Evolutionary conservation across 1,140 invertebrate genomes (phyloP).

Genomic region (Manduca sexta): DNA sequence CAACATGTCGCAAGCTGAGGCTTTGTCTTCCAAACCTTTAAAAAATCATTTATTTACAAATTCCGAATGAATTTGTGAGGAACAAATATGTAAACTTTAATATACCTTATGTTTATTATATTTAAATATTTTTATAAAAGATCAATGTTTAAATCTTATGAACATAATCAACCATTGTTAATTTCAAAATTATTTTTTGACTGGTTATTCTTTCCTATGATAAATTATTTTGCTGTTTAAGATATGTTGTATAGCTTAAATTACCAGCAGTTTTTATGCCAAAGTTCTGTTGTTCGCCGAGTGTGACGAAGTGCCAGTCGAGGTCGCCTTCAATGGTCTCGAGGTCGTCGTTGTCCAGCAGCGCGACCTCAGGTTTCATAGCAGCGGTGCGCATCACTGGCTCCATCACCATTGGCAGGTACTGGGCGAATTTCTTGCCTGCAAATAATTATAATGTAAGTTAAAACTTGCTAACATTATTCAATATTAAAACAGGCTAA

Average conservation of each 20-base stretch:
- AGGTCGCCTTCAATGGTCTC: constrained; percentile 91
- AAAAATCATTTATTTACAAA: constrained; percentile 12
- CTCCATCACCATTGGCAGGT: constrained; percentile 97
- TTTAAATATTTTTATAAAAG: too few species aligned
- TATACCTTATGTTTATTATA: too few species aligned
- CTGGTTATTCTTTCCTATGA: too few species aligned
- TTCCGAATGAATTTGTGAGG: too few species aligned
- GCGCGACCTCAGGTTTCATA: constrained; percentile 97
- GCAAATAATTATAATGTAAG: constrained; percentile 12
- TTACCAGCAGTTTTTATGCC: constrained; percentile 89
- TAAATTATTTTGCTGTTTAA: too few species aligned
- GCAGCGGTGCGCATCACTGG: constrained; percentile 96
- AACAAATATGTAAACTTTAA: background rate
- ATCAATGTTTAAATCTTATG: too few species aligned
- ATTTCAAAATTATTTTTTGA: too few species aligned
- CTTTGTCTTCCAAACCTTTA: constrained; percentile 96
- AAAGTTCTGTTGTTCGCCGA: constrained; percentile 97
- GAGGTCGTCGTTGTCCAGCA: constrained; percentile 94
- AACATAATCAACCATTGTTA: too few species aligned
- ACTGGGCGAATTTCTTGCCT: constrained; percentile 95
- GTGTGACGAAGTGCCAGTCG: constrained; percentile 98
- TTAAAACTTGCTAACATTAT: too few species aligned
- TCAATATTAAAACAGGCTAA: too few species aligned
- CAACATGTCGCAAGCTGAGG: constrained; percentile 99
- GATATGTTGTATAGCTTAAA: background rate